These are phyloP conservation scores for Goniozus legneri DNA, from an alignment of 1,140 invertebrate genomes.

Conservation along the genomic window DNA sequence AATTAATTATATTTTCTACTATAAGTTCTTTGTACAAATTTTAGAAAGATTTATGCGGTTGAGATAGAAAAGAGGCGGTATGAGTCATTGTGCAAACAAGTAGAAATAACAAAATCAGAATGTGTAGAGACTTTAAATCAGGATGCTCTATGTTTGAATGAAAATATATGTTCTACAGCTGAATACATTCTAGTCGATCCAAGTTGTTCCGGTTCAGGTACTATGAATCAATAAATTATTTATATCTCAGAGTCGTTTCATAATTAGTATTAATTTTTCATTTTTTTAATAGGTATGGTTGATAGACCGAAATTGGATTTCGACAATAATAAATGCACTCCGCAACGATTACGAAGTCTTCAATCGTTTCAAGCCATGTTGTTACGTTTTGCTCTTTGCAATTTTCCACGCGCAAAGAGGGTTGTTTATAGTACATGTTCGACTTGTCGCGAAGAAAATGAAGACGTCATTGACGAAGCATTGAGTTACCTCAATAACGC, in stretches of 20 bases:
- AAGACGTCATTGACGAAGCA: conserved; percentile 75
- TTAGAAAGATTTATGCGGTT: conserved; percentile 78
- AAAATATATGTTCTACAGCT: conserved; percentile 65
- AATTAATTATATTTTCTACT: background rate
- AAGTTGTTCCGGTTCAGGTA: conserved; percentile 92
- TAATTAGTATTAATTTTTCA: conserved; percentile 1
- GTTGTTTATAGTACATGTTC: conserved; percentile 97
- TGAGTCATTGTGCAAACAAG: conserved; percentile 61
- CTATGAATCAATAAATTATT: conserved; percentile 16
- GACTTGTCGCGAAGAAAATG: conserved; percentile 85
- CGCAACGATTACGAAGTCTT: conserved; percentile 64
- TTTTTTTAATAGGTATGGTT: conserved; percentile 57
- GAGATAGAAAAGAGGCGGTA: conserved; percentile 72
- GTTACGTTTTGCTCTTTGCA: conserved; percentile 77
- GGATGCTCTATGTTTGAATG: conserved; percentile 70
- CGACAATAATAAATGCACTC: conserved; percentile 34
- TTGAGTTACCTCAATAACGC: conserved; percentile 55
- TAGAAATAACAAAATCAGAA: conserved; percentile 60
- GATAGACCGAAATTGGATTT: conserved; percentile 54
- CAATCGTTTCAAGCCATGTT: conserved; percentile 82
- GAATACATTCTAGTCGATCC: conserved; percentile 93
- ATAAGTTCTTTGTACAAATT: too few relatives aligned
- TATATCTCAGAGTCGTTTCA: background rate
- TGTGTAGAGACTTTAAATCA: conserved; percentile 65
- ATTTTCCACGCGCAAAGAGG: conserved; percentile 77